Base-by-base conservation (phyloP, 2,113 vertebrate species). In the Chascanopsetta lugubris region DNA sequence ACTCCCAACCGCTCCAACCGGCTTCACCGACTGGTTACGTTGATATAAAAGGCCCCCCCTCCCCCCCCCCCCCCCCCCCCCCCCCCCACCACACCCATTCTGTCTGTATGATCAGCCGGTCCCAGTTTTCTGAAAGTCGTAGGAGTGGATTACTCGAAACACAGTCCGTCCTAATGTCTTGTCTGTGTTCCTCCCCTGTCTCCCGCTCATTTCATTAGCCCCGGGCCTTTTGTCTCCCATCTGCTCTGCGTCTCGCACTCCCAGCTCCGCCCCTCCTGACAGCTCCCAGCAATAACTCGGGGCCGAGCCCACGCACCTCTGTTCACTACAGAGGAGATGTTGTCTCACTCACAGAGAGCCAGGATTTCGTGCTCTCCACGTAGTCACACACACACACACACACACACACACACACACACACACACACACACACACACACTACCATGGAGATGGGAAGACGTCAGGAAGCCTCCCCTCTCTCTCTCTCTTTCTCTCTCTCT, bases 381-480 rank as follows among this genome's bases (percentile, higher is more conserved):
- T 59, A n/a, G n/a, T n/a, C n/a, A n/a, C n/a, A n/a, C n/a, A n/a
- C n/a, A 50, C 73, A 54, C 46, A 65, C 54, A 68, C 55, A 70
- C 73, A 47, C 34, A 62, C 45, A 66, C 43, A 75, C 75, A 48
- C 42, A n/a, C n/a, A 69, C 56, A 55, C 54, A 55, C 69, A 48
- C 56, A 74, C 58, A 69, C 56, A 55, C 54, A 55, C 69, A 48
- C 56, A 74, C 58, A 42, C 62, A 59, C 59, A 69, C 38, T 75
- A 27, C 88, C 84, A 87, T 74, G 84, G 86, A 82, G 85, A 88
- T 79, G 79, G 80, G 85, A 89, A 84, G 74, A 73, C 63, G 80
- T 80, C 40, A 55, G 40, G 53, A 87, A 88, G 72, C 61, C 71
- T 80, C 79, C 64, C 6, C 55, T 77, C 77, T 42, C 69, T 77